A percentile compares a stretch with the other conserved stretches of the same genome.
Conservation (phyloP, 2,888 invertebrate species). For the Cheiracanthium punctorium region DNA sequence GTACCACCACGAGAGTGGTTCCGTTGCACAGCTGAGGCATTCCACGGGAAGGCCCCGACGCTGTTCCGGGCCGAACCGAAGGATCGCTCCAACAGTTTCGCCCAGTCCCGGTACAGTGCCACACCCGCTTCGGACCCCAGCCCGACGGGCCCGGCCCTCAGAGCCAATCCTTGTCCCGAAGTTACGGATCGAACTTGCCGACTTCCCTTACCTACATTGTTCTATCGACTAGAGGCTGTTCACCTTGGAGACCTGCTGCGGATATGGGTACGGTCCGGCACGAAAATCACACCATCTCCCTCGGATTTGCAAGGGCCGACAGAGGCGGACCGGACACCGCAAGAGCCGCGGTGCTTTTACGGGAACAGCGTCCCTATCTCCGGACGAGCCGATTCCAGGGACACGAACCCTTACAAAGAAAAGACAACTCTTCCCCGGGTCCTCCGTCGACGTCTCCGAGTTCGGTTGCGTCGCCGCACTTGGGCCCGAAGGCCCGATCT, state of each 20-base stretch:
- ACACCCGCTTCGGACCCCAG: slow-evolving; percentile 78
- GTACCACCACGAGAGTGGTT: no score
- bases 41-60: slow-evolving; percentile 74
- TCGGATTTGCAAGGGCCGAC: no score
- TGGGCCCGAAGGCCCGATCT: no score
- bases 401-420: slow-evolving; percentile 76
- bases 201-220: slow-evolving; percentile 83
- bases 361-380: slow-evolving; percentile 75
- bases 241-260: slow-evolving; percentile 86
- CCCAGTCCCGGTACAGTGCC: slow-evolving; percentile 74
- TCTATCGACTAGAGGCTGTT: slow-evolving; percentile 83
- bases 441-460: no score
- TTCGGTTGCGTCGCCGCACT: no score
- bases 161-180: slow-evolving; percentile 85
- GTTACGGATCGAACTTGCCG: slow-evolving; percentile 81
- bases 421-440: slow-evolving; percentile 78
- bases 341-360: slow-evolving; percentile 77
- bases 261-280: slow-evolving; percentile 78
- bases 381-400: slow-evolving; percentile 77
- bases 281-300: slow-evolving; percentile 71
- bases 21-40: slow-evolving; percentile 74
- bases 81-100: no score
- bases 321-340: no score
- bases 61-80: slow-evolving; percentile 73
- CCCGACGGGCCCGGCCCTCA: slow-evolving; percentile 82